Conservation (phyloP, 2,113 vertebrate species). For the Heterochromis multidens region DNA sequence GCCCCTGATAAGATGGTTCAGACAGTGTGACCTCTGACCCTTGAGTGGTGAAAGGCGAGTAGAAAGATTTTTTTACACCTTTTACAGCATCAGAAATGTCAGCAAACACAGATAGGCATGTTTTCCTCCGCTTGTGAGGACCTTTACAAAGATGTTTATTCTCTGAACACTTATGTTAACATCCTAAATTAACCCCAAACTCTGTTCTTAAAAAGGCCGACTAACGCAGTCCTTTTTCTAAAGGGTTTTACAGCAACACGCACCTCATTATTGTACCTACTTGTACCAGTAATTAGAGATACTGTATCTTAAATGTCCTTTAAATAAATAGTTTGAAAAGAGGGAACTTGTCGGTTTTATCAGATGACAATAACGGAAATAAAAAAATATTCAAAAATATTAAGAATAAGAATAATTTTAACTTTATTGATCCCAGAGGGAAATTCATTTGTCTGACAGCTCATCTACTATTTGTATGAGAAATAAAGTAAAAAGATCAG, state of each 20-base stretch:
- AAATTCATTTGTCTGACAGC: too few relatives aligned
- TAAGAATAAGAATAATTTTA: too few relatives aligned
- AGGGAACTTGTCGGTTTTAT: background rate
- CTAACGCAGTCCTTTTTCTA: background rate
- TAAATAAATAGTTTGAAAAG: background rate
- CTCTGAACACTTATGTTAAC: too few relatives aligned
- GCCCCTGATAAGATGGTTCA: background rate
- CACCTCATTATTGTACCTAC: background rate
- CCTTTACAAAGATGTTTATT: background rate
- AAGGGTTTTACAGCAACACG: background rate
- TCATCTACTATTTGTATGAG: too few relatives aligned
- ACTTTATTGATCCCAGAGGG: too few relatives aligned
- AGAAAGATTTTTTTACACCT: background rate
- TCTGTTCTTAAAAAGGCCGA: background rate
- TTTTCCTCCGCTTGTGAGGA: background rate
- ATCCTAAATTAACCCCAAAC: too few relatives aligned
- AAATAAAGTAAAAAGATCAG: too few relatives aligned
- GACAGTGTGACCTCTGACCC: background rate
- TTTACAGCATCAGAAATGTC: background rate
- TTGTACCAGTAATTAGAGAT: background rate
- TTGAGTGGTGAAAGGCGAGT: background rate
- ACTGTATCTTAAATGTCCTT: background rate
- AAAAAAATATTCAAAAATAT: too few relatives aligned
- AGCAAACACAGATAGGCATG: background rate
- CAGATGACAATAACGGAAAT: background rate